A percentile compares a stretch with the other conserved stretches of the same genome.
Conservation (phyloP, 1,140 invertebrate genomes). For the Nixonia krombeini region DNA sequence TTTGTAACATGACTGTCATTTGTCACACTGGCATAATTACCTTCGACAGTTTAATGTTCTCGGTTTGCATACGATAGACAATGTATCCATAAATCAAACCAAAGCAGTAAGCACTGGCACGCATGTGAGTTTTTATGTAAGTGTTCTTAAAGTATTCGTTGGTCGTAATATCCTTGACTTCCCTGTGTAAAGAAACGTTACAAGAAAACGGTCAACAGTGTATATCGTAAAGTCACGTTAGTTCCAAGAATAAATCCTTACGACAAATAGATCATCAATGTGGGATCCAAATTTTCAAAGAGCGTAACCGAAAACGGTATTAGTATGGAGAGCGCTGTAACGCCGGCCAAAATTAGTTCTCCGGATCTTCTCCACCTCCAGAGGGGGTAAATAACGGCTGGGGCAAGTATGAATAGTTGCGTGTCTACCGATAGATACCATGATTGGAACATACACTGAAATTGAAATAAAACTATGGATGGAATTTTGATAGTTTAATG, state of each 20-base stretch:
- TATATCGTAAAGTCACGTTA: slow-evolving; percentile 32
- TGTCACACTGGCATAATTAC: too few relatives aligned
- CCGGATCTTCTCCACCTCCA: slow-evolving; percentile 78
- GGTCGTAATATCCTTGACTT: slow-evolving; percentile 74
- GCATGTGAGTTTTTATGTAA: slow-evolving; percentile 81
- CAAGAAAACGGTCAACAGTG: slow-evolving; percentile 29
- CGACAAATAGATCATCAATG: slow-evolving; percentile 77
- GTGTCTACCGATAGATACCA: slow-evolving; percentile 94
- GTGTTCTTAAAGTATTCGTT: slow-evolving; percentile 76
- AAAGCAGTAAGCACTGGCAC: slow-evolving; percentile 77
- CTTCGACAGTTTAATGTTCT: slow-evolving; percentile 69
- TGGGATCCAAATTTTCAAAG: slow-evolving; percentile 75
- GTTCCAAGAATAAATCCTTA: slow-evolving; percentile 72
- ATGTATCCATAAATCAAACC: slow-evolving; percentile 77
- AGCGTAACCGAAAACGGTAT: slow-evolving; percentile 78
- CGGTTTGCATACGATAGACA: slow-evolving; percentile 75
- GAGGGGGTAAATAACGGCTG: slow-evolving; percentile 80
- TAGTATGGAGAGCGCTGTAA: slow-evolving; percentile 73
- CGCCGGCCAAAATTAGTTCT: slow-evolving; percentile 70
- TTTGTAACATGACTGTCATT: too few relatives aligned
- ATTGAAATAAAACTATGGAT: slow-evolving; percentile 19
- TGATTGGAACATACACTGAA: slow-evolving; percentile 89
- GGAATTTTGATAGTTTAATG: too few relatives aligned
- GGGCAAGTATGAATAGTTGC: slow-evolving; percentile 85
- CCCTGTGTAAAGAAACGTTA: slow-evolving; percentile 69